These are phyloP conservation scores for Upupa epops DNA, from an alignment of 2,113 vertebrate species.

Conservation along the genomic window DNA sequence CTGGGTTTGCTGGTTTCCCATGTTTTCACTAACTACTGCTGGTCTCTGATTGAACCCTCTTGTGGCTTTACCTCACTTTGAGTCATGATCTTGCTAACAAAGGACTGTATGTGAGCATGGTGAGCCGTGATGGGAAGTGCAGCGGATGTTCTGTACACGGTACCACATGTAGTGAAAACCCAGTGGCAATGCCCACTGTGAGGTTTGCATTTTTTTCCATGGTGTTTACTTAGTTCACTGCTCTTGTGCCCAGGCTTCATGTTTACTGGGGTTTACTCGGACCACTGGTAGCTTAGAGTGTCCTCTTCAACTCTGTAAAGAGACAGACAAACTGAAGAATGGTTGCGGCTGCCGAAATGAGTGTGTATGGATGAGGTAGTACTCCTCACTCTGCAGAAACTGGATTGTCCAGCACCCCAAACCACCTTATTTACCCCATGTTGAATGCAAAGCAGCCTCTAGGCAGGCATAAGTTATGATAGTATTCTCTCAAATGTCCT, in stretches of 20 bases:
- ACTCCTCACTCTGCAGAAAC: not conserved
- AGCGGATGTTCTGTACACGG: not conserved
- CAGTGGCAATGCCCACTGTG: not conserved
- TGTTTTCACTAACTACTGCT: not conserved
- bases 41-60: not conserved
- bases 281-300: not conserved
- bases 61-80: slow-evolving; percentile 29
- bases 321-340: not conserved
- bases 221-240: not conserved
- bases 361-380: not conserved
- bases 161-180: not conserved
- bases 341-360: slow-evolving; percentile 29
- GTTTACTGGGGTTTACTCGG: slow-evolving; percentile 24
- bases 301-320: not conserved
- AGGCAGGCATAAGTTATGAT: not conserved
- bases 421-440: not conserved
- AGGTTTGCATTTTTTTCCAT: not conserved
- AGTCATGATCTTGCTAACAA: not conserved
- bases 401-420: not conserved
- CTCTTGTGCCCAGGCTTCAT: not conserved
- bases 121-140: not conserved
- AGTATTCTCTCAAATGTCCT: not conserved
- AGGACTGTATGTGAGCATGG: not conserved
- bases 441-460: not conserved
- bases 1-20: not conserved